Percentiles rank a stretch among this genome's conserved stretches.
These are phyloP conservation scores for Anableps anableps DNA, from an alignment of 2,797 vertebrate species.

Conservation along the genomic window DNA sequence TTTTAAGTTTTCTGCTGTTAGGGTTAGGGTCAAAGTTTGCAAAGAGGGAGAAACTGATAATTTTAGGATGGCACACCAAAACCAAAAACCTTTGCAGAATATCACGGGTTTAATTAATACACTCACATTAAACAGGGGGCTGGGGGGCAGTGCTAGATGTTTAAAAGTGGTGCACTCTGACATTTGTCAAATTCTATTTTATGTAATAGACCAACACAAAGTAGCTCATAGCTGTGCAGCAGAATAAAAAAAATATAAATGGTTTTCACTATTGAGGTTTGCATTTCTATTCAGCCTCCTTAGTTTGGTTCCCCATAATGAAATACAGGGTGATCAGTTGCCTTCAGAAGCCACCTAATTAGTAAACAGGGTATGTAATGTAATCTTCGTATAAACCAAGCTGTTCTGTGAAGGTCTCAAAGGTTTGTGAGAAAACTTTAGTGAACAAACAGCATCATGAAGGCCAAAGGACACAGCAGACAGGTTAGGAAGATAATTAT, in stretches of 20 bases:
- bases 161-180: neutral
- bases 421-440: neutral
- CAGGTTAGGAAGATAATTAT: neutral
- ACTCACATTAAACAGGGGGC: neutral
- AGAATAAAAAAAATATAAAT: too few relatives aligned
- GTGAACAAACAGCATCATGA: neutral
- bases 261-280: neutral
- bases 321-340: too few relatives aligned
- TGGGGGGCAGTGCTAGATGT: neutral
- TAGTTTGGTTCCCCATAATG: neutral
- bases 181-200: neutral
- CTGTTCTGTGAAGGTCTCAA: too few relatives aligned
- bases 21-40: neutral
- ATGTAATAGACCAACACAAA: too few relatives aligned
- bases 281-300: neutral
- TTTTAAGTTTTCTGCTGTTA: neutral
- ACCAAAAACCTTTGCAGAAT: neutral
- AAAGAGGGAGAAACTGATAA: neutral
- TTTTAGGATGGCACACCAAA: neutral
- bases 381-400: too few relatives aligned
- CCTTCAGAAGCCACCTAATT: neutral
- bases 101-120: neutral
- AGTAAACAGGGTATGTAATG: too few relatives aligned
- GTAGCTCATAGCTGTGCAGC: too few relatives aligned
- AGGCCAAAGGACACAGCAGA: too few relatives aligned